Conservation (phyloP, 2,113 vertebrate species). For the human region DNA sequence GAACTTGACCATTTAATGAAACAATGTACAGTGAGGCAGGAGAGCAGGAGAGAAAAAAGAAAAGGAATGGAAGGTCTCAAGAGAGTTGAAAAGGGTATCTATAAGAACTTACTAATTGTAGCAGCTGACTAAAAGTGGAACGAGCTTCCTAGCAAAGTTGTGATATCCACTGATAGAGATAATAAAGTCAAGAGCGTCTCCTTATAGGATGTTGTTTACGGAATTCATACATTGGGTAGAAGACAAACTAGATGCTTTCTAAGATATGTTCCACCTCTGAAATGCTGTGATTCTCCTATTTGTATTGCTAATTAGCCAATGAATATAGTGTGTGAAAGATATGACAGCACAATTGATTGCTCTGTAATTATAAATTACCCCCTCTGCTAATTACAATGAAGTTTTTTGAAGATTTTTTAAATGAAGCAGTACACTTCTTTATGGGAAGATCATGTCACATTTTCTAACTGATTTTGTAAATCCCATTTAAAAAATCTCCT, state of each 20-base stretch:
- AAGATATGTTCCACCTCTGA: background rate
- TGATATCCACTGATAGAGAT: background rate
- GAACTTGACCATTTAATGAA: background rate
- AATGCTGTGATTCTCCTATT: background rate
- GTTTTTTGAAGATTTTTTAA: background rate
- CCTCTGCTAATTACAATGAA: background rate
- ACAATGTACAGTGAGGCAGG: background rate
- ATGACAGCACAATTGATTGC: background rate
- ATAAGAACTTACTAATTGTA: background rate
- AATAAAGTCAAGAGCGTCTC: background rate
- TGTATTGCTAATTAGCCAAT: background rate
- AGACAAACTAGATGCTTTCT: background rate
- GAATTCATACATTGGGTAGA: background rate
- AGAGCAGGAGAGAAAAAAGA: background rate
- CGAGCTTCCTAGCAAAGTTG: background rate
- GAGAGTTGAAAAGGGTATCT: background rate
- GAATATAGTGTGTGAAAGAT: background rate
- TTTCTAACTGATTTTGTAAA: constrained; percentile 13
- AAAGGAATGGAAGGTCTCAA: background rate
- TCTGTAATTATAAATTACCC: background rate
- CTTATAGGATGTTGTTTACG: background rate
- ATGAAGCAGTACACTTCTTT: background rate
- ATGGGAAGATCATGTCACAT: background rate
- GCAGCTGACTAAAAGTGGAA: background rate
- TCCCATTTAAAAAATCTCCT: background rate